Percentiles rank a stretch among this genome's conserved stretches.
Conservation (phyloP, 2,113 vertebrate genomes). For the Mugil cephalus region DNA sequence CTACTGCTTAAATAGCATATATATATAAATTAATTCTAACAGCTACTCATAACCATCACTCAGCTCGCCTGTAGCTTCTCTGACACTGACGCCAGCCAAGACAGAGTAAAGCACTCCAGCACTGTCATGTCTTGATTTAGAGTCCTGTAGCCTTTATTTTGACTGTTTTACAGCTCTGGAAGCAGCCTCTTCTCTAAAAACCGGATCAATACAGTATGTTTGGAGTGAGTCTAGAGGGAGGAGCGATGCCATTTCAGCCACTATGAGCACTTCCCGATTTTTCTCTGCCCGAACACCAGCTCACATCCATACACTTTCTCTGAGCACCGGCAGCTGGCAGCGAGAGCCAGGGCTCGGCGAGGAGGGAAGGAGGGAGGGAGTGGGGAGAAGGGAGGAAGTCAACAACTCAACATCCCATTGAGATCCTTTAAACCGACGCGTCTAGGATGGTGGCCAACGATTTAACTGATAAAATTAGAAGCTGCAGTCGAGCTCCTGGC, state of each 20-base stretch:
- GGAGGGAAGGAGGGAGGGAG: conserved; percentile 20
- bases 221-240: conserved; percentile 65
- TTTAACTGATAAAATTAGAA: conserved; percentile 64
- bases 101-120: conserved; percentile 47
- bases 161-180: conserved; percentile 60
- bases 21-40: conserved; percentile 50
- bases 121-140: conserved; percentile 63
- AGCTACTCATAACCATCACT: conserved; percentile 49
- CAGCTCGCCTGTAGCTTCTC: conserved; percentile 51
- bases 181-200: conserved; percentile 54
- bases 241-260: conserved; percentile 54
- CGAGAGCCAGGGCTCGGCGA: conserved; percentile 45
- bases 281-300: conserved; percentile 62
- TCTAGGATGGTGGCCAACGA: conserved; percentile 48
- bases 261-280: conserved; percentile 62
- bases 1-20: conserved; percentile 44
- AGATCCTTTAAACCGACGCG: conserved; percentile 64
- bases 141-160: conserved; percentile 63
- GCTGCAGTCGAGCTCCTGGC: conserved; percentile 33
- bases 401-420: conserved; percentile 53
- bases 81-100: conserved; percentile 52
- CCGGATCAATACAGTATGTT: conserved; percentile 77
- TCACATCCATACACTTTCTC: conserved; percentile 60
- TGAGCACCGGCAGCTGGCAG: conserved; percentile 61
- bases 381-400: conserved; percentile 60